phyloP scores from a whole-genome alignment of 2,113 vertebrate species.

The Ochotona curzoniae region DNA sequence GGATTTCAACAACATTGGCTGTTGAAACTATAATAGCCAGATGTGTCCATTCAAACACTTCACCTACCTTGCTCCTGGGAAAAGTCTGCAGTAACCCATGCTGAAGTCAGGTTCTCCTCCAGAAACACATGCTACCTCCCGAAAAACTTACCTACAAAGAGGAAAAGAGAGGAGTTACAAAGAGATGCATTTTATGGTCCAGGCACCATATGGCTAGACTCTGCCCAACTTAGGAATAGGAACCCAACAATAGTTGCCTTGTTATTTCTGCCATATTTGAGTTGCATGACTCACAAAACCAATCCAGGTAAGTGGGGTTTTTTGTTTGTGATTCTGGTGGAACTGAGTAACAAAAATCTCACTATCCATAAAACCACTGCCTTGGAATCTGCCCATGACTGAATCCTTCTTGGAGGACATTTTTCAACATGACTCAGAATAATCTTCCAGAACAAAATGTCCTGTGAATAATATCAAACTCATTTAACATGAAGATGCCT shows the following conservation, averaged over 20 bases:
- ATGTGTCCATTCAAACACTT: neutral
- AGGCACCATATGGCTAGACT: rapidly evolving
- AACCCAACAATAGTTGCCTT: neutral
- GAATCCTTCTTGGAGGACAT: constrained; percentile 32
- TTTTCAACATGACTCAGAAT: constrained; percentile 53
- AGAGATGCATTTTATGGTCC: neutral
- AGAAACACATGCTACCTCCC: neutral
- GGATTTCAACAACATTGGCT: neutral
- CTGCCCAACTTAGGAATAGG: neutral
- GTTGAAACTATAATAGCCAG: neutral
- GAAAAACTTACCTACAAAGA: neutral
- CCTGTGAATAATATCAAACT: constrained; percentile 22
- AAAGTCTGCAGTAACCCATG: neutral
- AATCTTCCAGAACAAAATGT: constrained; percentile 33
- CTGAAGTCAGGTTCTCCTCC: neutral
- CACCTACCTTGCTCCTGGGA: neutral
- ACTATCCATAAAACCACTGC: neutral
- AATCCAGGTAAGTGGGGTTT: neutral
- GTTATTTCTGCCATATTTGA: constrained; percentile 12
- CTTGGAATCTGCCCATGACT: neutral
- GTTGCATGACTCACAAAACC: neutral
- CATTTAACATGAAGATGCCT: constrained; percentile 42
- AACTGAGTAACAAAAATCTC: neutral
- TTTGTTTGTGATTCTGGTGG: constrained; percentile 2
- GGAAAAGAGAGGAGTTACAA: neutral